Evolutionary conservation across 2,888 invertebrate species (phyloP).

Genomic region (Tetanocera ferruginea): DNA sequence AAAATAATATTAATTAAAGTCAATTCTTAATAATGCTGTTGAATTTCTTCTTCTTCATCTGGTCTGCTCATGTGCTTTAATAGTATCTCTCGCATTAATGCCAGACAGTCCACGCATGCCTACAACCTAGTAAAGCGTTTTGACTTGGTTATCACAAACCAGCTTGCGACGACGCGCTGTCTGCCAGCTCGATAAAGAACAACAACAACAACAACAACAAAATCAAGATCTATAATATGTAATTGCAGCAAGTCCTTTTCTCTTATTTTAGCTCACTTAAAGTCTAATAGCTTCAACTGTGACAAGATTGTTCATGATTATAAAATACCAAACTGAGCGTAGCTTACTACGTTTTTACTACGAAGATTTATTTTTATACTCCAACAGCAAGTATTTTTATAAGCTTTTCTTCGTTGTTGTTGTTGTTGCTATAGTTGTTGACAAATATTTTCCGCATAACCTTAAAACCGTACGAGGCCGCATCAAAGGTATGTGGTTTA

Average conservation of each 20-base stretch:
- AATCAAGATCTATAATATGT: neutral
- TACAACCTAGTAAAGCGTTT: neutral
- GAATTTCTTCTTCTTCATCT: too few species aligned
- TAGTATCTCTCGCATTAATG: slow-evolving; percentile 1
- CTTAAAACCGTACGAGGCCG: neutral
- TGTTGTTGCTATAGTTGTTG: neutral
- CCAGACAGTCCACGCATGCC: neutral
- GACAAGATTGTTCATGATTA: slow-evolving; percentile 30
- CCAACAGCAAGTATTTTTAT: slow-evolving; percentile 27
- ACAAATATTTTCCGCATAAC: neutral
- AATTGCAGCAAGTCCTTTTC: neutral
- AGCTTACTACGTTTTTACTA: slow-evolving; percentile 41
- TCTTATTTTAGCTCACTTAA: slow-evolving; percentile 11
- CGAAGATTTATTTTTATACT: slow-evolving; percentile 47
- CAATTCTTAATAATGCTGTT: too few species aligned
- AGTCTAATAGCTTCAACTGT: slow-evolving; percentile 16
- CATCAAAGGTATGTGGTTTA: neutral
- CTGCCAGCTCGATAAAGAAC: slow-evolving; percentile 30
- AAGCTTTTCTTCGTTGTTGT: neutral
- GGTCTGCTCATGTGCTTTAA: too few species aligned
- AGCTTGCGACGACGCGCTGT: slow-evolving; percentile 40
- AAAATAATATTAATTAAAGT: too few species aligned
- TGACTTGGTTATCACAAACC: slow-evolving; percentile 12
- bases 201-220: slow-evolving; percentile 19
- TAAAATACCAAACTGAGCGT: slow-evolving; percentile 26